Evolutionary conservation across 1,140 invertebrate genomes (phyloP).

Genomic region (Melanaphis sacchari): DNA sequence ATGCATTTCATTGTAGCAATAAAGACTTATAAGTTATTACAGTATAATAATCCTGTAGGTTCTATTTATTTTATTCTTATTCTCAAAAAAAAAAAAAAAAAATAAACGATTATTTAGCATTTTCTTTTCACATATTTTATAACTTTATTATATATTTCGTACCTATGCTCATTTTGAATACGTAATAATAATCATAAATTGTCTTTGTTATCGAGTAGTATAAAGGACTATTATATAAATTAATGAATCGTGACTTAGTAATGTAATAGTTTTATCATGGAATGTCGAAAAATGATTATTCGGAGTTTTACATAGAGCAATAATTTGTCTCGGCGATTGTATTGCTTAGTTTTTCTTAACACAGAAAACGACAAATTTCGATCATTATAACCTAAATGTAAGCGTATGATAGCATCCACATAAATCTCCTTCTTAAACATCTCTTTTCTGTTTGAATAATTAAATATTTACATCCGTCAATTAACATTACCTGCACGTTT

Average conservation of each 20-base stretch:
- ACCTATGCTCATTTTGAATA: background rate
- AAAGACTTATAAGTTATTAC: background rate
- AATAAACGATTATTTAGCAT: background rate
- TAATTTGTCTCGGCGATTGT: background rate
- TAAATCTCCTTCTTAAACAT: background rate
- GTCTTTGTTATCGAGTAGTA: background rate
- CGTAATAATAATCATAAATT: background rate
- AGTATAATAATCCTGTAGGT: background rate
- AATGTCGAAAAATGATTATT: background rate
- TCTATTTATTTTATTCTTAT: background rate
- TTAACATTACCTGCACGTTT: background rate
- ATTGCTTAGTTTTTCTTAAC: background rate
- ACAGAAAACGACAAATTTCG: background rate
- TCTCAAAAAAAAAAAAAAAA: background rate
- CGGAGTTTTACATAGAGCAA: background rate
- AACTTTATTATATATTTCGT: no score
- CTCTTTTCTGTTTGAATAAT: background rate
- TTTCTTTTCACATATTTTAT: no score
- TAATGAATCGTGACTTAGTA: background rate
- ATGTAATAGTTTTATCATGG: background rate
- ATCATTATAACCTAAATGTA: background rate
- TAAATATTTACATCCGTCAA: background rate
- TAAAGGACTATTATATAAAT: background rate
- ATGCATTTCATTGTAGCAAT: background rate
- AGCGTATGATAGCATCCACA: background rate